Percentiles rank a stretch among this genome's conserved stretches.
Evolutionary conservation across 2,797 vertebrate genomes (phyloP).

Genomic region (Podargus strigoides): DNA sequence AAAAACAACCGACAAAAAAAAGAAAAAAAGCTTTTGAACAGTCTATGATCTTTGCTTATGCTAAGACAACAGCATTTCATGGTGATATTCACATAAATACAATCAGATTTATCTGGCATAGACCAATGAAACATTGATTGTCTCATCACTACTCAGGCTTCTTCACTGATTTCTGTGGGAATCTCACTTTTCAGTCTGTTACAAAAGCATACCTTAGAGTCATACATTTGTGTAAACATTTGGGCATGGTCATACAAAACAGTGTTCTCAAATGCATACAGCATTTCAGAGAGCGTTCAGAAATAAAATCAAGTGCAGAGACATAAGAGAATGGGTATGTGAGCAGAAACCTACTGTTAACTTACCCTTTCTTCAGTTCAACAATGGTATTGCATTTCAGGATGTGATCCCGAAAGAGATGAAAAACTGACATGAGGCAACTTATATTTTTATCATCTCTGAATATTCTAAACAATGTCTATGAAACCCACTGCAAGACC

Average conservation of each 20-base stretch:
- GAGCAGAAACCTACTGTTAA: background rate
- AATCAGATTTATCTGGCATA: background rate
- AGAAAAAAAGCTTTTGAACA: background rate
- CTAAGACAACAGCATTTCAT: background rate
- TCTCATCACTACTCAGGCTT: background rate
- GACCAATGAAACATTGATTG: background rate
- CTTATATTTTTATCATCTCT: background rate
- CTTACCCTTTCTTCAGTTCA: background rate
- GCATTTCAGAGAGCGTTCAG: background rate
- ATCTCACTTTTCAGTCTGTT: background rate
- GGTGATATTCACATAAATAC: background rate
- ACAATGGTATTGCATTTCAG: background rate
- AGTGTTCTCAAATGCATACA: background rate
- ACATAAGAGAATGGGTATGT: background rate
- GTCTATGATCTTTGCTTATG: background rate
- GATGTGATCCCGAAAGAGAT: background rate
- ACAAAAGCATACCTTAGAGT: background rate
- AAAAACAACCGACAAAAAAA: background rate
- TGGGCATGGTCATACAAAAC: background rate
- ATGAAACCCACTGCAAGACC: background rate
- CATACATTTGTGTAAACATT: background rate
- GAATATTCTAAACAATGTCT: background rate
- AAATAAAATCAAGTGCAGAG: background rate
- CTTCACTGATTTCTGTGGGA: background rate
- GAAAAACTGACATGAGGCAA: background rate